Percentiles rank a stretch among this genome's conserved stretches.
Conservation (phyloP, 2,113 vertebrate species). For the Cyprinodon tularosa region DNA sequence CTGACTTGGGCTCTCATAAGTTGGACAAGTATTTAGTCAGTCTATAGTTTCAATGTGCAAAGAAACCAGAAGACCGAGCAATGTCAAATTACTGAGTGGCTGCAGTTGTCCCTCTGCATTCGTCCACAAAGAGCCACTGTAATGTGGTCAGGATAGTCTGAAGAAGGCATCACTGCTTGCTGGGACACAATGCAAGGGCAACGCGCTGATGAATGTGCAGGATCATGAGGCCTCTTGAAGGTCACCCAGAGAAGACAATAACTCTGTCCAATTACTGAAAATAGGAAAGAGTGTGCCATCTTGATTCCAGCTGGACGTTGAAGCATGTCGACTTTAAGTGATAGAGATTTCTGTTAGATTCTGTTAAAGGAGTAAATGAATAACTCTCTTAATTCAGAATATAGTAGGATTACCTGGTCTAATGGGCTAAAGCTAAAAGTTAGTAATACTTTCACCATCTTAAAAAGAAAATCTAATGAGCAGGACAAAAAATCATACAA, state of each 20-base stretch:
- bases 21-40: not conserved
- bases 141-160: slow-evolving; percentile 22
- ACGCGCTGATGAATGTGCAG: slow-evolving; percentile 25
- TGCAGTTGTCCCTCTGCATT: not conserved
- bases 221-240: slow-evolving; percentile 13
- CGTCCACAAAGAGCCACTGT: slow-evolving; percentile 46
- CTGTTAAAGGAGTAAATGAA: not conserved
- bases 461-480: not conserved
- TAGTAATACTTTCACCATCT: not conserved
- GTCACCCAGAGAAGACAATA: slow-evolving; percentile 13
- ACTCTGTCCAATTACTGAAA: not conserved
- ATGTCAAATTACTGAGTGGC: slow-evolving; percentile 5
- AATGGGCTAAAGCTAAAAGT: not conserved
- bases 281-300: not conserved
- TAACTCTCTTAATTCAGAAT: not conserved
- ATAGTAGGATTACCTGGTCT: not conserved
- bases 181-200: slow-evolving; percentile 47
- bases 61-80: slow-evolving; percentile 1
- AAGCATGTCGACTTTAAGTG: not conserved
- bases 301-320: not conserved
- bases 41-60: slow-evolving; percentile 2
- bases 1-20: not conserved
- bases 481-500: not conserved
- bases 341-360: not conserved
- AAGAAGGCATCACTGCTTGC: slow-evolving; percentile 52